Evolutionary conservation across 2,797 vertebrate species (phyloP), one percentile per base, ranked within the genome.

Genomic region (Tympanoctomys barrerae): DNA sequence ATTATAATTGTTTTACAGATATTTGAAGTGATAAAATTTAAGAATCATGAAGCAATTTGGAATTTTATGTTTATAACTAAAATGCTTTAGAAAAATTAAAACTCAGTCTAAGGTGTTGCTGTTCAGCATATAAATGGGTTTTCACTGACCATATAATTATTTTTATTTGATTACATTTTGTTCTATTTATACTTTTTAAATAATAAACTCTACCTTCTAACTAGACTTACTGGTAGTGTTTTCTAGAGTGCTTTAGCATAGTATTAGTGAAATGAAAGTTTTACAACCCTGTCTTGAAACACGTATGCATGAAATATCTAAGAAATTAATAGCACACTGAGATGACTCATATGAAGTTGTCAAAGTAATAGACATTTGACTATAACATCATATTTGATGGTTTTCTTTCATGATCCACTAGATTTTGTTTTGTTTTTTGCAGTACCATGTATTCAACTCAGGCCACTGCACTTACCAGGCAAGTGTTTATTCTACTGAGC

Each of bases 241-340:
- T 82, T 94, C 93, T 93, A 31, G 24, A 54, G 18, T 87, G 16
- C 73, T 92, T 94, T 93, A 90, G 16, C 16, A 80, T 92, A 42
- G 78, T 93, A 81, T 46, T 90, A 95, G 84, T 54, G 46, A 94
- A 90, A 62, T 93, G 57, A 94, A 95, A 79, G 59, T 87, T 88
- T 49, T 78, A 90, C 28, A 81, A 73, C 2, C 1, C 7, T 83
- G 13, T 90, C 75, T 91, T 94, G 96, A 42, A 89, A 94, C 95
- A 89, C 66, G 82, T 73, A 93, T 21, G 1, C 70, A 95, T 64
- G 21, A 81, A 94, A 54, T 92, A 96, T 21, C 49, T 91, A 57
- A 94, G 28, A 31, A 84, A 94, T 90, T 97, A 94, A 94, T 96
- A 92, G 66, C 54, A 93, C 28, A 64, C 52, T 52, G 4, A 87